Percentiles rank a stretch among this genome's conserved stretches.
phyloP scores from a whole-genome alignment of 2,797 vertebrate genomes.

The Onychomys arenicola region DNA sequence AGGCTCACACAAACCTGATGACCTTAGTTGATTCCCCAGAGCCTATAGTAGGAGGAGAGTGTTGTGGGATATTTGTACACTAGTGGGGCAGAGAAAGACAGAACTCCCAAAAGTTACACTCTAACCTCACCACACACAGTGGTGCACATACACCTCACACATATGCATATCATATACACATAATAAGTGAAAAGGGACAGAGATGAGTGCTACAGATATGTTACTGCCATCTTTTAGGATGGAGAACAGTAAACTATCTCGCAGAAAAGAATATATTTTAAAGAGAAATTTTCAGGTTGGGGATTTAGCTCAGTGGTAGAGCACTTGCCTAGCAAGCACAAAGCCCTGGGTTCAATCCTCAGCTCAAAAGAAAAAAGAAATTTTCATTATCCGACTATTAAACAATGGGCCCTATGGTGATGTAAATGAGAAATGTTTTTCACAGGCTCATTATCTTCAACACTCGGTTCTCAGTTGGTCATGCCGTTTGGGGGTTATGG shows the following conservation, averaged over 20 bases:
- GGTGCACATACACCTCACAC: background rate
- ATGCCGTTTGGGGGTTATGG: background rate
- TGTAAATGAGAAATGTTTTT: background rate
- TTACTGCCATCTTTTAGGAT: background rate
- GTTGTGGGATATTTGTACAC: too few relatives aligned
- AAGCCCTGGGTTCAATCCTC: too few relatives aligned
- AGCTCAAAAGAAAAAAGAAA: too few relatives aligned
- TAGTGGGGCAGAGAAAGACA: too few relatives aligned
- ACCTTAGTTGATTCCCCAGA: background rate
- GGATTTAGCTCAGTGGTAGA: too few relatives aligned
- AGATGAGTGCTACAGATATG: background rate
- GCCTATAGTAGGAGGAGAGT: background rate
- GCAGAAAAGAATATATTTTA: background rate
- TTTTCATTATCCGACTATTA: background rate
- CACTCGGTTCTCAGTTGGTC: too few relatives aligned
- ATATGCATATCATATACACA: background rate
- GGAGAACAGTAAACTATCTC: background rate
- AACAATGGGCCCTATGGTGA: too few relatives aligned
- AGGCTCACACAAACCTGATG: background rate
- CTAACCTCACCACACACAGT: background rate
- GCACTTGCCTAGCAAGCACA: too few relatives aligned
- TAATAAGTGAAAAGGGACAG: too few relatives aligned
- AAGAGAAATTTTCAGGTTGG: background rate
- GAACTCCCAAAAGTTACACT: background rate
- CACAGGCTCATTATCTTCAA: background rate